phyloP scores from a whole-genome alignment of 2,113 vertebrate genomes.

The Uria aalge region DNA sequence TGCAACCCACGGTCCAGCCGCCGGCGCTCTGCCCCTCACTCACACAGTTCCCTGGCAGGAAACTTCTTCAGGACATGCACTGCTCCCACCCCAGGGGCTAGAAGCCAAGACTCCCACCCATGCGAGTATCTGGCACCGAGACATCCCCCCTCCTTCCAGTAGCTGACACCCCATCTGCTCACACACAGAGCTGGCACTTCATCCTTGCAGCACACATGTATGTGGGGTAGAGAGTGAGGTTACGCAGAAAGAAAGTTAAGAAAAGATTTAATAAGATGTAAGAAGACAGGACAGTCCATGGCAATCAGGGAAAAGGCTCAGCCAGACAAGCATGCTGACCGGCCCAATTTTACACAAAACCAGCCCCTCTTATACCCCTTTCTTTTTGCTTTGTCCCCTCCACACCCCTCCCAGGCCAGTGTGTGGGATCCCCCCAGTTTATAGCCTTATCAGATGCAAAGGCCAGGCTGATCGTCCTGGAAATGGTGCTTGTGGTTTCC shows the following conservation, averaged over 20 bases:
- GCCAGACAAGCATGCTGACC: background rate
- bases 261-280: background rate
- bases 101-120: background rate
- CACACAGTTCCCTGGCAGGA: background rate
- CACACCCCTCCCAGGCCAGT: fast-evolving
- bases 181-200: background rate
- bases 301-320: background rate
- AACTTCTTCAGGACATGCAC: background rate
- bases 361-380: background rate
- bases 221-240: background rate
- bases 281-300: background rate
- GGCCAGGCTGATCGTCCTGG: background rate
- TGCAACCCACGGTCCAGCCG: background rate
- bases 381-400: background rate
- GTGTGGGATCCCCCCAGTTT: background rate
- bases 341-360: background rate
- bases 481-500: background rate
- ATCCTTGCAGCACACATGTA: background rate
- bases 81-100: fast-evolving
- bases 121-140: background rate
- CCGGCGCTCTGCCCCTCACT: background rate
- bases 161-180: background rate
- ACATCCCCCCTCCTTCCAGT: background rate
- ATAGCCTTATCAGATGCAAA: background rate
- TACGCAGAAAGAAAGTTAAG: background rate